Evolutionary conservation across 2,888 invertebrate genomes (phyloP).

Genomic region (Lasioglossum figueresi): DNA sequence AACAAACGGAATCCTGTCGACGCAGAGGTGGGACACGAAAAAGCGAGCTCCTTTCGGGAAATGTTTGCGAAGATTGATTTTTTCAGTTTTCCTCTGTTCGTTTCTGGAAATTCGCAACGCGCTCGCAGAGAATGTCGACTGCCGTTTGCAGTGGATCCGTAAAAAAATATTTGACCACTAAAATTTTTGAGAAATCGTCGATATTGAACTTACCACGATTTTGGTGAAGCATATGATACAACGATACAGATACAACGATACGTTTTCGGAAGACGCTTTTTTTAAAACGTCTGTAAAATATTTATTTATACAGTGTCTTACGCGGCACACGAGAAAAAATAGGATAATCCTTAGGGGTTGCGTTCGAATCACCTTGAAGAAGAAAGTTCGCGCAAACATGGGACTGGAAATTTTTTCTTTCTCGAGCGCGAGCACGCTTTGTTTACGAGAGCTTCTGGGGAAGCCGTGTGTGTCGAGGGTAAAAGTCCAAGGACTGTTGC

Average conservation of each 20-base stretch:
- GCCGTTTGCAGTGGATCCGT: not conserved
- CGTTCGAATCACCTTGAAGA: slow-evolving; percentile 3
- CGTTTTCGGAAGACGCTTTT: too few relatives aligned
- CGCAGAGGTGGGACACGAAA: not conserved
- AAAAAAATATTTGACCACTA: not conserved
- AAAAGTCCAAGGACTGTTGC: slow-evolving; percentile 14
- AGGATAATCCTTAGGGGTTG: not conserved
- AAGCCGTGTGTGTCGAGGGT: slow-evolving; percentile 1
- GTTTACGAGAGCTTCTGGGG: slow-evolving; percentile 8
- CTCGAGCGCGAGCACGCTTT: not conserved
- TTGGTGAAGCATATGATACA: too few relatives aligned
- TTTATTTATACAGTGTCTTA: too few relatives aligned
- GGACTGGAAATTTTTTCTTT: not conserved
- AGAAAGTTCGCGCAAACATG: not conserved
- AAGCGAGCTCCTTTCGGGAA: not conserved
- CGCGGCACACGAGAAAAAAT: not conserved
- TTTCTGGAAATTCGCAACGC: not conserved
- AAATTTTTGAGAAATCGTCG: too few relatives aligned
- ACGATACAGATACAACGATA: too few relatives aligned
- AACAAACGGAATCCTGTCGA: not conserved
- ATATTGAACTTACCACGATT: not conserved
- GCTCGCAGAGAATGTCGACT: not conserved
- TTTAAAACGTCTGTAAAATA: too few relatives aligned
- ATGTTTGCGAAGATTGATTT: not conserved
- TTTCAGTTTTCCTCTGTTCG: not conserved